Evolutionary conservation across 2,888 invertebrate species (phyloP).

Genomic region (Drosophila mercatorum): DNA sequence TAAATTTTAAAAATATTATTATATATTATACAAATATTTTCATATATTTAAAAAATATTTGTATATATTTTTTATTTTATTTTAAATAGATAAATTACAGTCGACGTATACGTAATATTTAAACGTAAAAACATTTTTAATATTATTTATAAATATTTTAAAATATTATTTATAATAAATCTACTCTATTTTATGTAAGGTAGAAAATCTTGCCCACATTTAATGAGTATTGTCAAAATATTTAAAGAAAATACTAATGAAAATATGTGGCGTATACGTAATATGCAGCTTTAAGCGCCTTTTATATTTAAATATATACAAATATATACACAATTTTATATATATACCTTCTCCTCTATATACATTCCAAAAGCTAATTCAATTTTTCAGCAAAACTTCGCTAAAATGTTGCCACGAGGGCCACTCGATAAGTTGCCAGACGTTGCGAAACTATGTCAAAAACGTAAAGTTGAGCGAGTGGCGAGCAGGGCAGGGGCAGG

Average conservation of each 20-base stretch:
- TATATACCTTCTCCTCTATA: neutral
- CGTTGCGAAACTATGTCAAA: constrained; percentile 38
- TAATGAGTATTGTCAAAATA: neutral
- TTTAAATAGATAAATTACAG: too few species aligned
- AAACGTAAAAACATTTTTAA: neutral
- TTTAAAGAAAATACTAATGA: neutral
- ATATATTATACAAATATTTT: neutral
- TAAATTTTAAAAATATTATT: neutral
- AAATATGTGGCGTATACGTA: neutral
- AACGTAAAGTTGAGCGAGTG: neutral
- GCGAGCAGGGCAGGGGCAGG: neutral
- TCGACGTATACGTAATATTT: constrained; percentile 5
- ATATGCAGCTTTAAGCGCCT: neutral
- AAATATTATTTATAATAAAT: neutral
- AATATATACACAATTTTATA: too few species aligned
- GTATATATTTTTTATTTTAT: neutral
- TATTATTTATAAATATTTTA: neutral
- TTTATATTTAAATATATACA: neutral
- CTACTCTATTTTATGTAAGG: neutral
- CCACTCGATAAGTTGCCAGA: constrained; percentile 30
- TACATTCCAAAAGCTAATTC: neutral
- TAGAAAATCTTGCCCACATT: neutral
- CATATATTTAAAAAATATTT: too few species aligned
- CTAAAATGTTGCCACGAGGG: neutral
- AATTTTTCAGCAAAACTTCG: too few species aligned